These are phyloP conservation scores for Alosa alosa DNA, from an alignment of 2,113 vertebrate species.

Conservation along the genomic window DNA sequence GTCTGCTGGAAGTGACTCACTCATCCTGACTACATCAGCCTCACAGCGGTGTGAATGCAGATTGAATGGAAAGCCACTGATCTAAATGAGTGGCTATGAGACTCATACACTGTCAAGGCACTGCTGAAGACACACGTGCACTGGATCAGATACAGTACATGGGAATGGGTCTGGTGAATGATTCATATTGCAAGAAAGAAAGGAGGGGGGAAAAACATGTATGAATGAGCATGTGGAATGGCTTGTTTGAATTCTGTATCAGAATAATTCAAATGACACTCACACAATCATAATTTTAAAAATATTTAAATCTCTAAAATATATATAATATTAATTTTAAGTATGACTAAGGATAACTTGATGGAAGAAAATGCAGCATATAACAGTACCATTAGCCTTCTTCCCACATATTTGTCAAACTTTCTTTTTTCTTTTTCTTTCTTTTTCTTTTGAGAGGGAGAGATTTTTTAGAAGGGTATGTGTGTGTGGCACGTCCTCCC, in stretches of 20 bases:
- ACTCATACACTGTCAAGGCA: too few relatives aligned
- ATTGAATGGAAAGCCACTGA: too few relatives aligned
- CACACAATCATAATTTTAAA: too few relatives aligned
- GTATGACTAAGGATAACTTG: background rate
- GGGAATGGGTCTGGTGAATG: background rate
- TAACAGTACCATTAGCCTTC: background rate
- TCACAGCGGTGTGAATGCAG: background rate
- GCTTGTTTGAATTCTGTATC: background rate
- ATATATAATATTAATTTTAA: background rate
- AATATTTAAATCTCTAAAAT: background rate
- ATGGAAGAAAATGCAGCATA: background rate
- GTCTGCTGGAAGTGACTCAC: background rate
- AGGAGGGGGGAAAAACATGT: background rate
- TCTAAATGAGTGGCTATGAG: too few relatives aligned
- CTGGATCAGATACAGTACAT: background rate
- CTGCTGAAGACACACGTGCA: too few relatives aligned
- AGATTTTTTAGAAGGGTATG: background rate
- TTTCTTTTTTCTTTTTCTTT: background rate
- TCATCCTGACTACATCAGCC: background rate
- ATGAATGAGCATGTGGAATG: background rate
- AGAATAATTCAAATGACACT: background rate
- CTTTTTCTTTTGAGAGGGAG: background rate
- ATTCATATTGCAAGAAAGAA: background rate
- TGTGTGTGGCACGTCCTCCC: constrained; percentile 16
- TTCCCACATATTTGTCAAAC: background rate